Base-by-base conservation (phyloP, 1,140 invertebrate species). In the Macrocentrus cingulum region DNA sequence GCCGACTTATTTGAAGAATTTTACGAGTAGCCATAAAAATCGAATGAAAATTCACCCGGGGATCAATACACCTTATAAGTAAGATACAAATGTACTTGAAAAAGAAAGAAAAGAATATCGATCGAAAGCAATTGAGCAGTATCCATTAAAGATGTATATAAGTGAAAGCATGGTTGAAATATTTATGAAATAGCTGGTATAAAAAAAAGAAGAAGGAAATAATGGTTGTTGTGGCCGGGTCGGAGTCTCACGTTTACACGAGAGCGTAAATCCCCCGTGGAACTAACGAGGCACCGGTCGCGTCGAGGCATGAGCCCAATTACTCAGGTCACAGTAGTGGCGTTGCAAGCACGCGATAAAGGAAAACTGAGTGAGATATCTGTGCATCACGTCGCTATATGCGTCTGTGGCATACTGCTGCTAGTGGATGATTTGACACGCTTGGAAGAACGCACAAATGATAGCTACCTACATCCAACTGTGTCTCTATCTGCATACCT, bases 211-310 rank as follows among this genome's bases (percentile, higher is more conserved):
- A n/a, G n/a, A n/a, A n/a, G n/a, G n/a, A 39, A n/a, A 39, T 39
- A 19, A 45, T 45, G 7, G 42, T 36, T 20, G 8, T 34, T 34
- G 25, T 34, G 25, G 25, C 25, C 9, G 4, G 13, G 4, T 39
- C 11, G n/a, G 7, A 44, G n/a, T 42, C 19, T 42, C 13, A 49
- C 29, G 19, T 23, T 56, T 39, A 46, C 45, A 56, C 32, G 18
- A 34, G 18, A 19, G 18, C 32, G 15, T 49, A 56, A 56, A 56
- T 56, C 13, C 25, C 20, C 15, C 7, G 11, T 56, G 19, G 13
- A 56, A 57, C 45, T 50, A 50, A 57, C 46, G 45, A 50, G 55
- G 50, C 46, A 37, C 23, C 45, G 37, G 34, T 57, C 22, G 32
- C 15, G 37, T 39, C 37, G 44, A 50, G 34, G 37, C 16, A 48